Conservation (phyloP, 2,797 vertebrate species). For the Siniperca undulata region DNA sequence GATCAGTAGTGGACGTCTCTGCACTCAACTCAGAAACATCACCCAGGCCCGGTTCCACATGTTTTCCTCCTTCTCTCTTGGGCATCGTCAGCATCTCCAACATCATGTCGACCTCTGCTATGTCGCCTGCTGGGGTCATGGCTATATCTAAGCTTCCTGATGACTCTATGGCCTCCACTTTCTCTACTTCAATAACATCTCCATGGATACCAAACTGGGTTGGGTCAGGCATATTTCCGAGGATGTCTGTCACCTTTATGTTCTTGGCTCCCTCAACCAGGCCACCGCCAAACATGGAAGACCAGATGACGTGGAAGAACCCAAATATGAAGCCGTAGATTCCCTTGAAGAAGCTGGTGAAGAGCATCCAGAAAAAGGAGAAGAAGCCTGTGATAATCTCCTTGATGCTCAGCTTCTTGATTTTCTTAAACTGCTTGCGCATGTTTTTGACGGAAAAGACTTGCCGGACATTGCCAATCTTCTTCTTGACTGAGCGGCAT, state of each 20-base stretch:
- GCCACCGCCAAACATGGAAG: slow-evolving; percentile 96
- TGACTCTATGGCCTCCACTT: slow-evolving; percentile 87
- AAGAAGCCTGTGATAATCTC: slow-evolving; percentile 93
- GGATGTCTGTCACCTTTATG: slow-evolving; percentile 97
- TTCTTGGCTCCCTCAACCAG: slow-evolving; percentile 98
- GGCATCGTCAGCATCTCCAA: slow-evolving; percentile 89
- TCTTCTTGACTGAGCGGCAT: slow-evolving; percentile 88
- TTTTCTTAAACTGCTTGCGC: slow-evolving; percentile 90
- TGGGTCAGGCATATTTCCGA: slow-evolving; percentile 99
- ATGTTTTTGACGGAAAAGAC: slow-evolving; percentile 89
- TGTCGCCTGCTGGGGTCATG: slow-evolving; percentile 86
- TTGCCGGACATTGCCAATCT: slow-evolving; percentile 83
- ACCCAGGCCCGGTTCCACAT: slow-evolving; percentile 93
- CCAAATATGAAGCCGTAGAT: slow-evolving; percentile 92
- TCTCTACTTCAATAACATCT: slow-evolving; percentile 91
- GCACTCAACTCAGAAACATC: slow-evolving; percentile 89
- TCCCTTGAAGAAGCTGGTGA: slow-evolving; percentile 91
- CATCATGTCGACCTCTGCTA: slow-evolving; percentile 87
- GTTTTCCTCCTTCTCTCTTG: slow-evolving; percentile 93
- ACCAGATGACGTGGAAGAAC: slow-evolving; percentile 96
- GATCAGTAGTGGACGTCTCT: slow-evolving; percentile 67
- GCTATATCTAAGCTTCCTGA: slow-evolving; percentile 84
- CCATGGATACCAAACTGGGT: slow-evolving; percentile 98
- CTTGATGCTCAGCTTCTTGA: slow-evolving; percentile 92
- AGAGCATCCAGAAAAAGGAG: slow-evolving; percentile 95